Base-by-base conservation (phyloP, 2,888 invertebrate species). In the Leptothorax acervorum region DNA sequence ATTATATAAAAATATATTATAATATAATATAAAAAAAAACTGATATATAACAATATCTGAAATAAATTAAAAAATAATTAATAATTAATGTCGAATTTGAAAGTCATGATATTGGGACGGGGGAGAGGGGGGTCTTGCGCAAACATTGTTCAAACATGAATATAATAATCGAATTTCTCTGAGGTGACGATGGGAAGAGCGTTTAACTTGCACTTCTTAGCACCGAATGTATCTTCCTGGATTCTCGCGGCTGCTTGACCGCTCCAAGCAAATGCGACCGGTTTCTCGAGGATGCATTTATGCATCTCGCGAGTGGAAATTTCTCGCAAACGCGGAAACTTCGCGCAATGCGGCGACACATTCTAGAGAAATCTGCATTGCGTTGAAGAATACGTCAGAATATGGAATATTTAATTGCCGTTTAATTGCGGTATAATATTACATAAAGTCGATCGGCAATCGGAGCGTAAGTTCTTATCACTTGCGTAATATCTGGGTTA, bases 241-340 rank as follows among this genome's bases (percentile, higher is more conserved):
- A 12, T 55, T 28, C 23, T 81, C 48, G 28, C 48, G 12, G 11
- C 76, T 74, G 53, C 51, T 86, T 82, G 57, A 71, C 35, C 73
- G 42, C 3, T 6, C 53, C 53, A 42, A 31, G 48, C 12, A 15
- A 55, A 66, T 60, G 76, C 73, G 84, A 84, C 82, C 68, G 79
- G 86, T 63, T 65, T 71, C 84, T 86, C 74, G 75, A 88, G 84
- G 84, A 86, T 87, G 75, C 39, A 71, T 70, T 71, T 82, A 78
- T 88, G 76, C 79, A 63, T 45, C n/a, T 62, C 39, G 11, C 48
- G 82, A 83, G 81, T 87, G 79, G 62, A 86, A 84, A 70, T 84
- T 87, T 74, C 68, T 79, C 48, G n/a, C 23, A 68, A 18, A 9
- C 51, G n/a, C 18, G 45, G 42, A 55, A 82, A 57, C 1, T 68